Percentiles rank a stretch among this genome's conserved stretches.
These are phyloP conservation scores for Ischnura elegans DNA, from an alignment of 2,888 invertebrate species.

Conservation along the genomic window DNA sequence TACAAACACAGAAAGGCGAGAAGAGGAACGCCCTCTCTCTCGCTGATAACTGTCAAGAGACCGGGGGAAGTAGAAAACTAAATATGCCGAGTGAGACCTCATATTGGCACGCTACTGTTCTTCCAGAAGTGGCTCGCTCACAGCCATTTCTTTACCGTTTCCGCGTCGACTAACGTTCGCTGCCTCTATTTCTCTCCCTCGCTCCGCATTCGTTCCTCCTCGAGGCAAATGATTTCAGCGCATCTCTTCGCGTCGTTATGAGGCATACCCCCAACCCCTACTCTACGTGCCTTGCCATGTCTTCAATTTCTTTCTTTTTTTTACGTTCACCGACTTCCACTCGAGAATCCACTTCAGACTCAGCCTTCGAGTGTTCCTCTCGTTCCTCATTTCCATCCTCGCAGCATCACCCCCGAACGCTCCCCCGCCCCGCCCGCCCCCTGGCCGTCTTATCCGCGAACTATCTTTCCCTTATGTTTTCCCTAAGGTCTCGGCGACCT, in stretches of 20 bases:
- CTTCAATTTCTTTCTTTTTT: neutral
- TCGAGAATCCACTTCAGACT: neutral
- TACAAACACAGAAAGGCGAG: neutral
- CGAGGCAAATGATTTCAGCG: neutral
- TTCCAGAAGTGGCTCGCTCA: slow-evolving; percentile 15
- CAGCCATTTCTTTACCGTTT: neutral
- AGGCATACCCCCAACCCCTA: too few relatives aligned
- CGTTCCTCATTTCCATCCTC: neutral
- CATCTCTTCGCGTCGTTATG: neutral
- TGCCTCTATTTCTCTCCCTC: neutral
- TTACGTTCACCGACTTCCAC: slow-evolving; percentile 3
- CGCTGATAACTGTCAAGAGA: too few relatives aligned
- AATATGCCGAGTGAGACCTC: neutral
- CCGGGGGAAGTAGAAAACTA: too few relatives aligned
- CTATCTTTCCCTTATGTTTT: neutral
- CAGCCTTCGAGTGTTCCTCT: neutral
- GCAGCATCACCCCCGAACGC: neutral
- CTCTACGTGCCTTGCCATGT: neutral
- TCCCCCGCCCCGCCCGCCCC: neutral
- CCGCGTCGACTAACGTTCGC: too few relatives aligned
- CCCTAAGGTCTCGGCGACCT: neutral
- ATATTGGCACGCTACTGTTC: neutral
- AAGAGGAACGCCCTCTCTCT: neutral
- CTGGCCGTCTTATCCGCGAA: neutral
- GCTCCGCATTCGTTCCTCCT: neutral